Percentiles rank a stretch among this genome's conserved stretches.
Conservation (phyloP, 2,113 vertebrate genomes). For the Brachyistius frenatus region DNA sequence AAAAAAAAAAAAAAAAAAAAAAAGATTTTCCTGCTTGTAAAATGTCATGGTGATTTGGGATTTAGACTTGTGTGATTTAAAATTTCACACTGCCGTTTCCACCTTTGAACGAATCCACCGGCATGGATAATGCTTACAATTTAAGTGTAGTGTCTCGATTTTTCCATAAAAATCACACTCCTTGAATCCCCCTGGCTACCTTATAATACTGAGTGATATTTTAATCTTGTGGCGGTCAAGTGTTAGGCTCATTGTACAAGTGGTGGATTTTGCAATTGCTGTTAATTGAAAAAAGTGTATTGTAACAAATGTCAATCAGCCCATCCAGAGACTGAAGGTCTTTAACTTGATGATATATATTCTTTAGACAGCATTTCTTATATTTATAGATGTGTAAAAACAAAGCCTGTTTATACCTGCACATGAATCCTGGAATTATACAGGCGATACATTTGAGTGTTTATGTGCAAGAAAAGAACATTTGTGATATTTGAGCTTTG, state of each 20-base stretch:
- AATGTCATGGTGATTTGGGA: constrained; percentile 81
- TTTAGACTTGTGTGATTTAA: constrained; percentile 72
- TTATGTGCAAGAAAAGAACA: constrained; percentile 15
- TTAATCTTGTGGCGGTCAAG: constrained; percentile 37
- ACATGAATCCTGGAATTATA: constrained; percentile 12
- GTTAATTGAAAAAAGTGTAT: constrained; percentile 19
- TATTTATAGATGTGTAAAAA: background rate
- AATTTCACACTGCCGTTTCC: constrained; percentile 80
- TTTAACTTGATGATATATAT: background rate
- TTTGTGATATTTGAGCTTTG: constrained; percentile 29
- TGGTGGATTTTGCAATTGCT: constrained; percentile 28
- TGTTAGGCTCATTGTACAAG: constrained; percentile 21
- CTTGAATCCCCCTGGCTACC: constrained; percentile 1
- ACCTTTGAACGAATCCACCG: constrained; percentile 51
- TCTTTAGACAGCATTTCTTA: background rate
- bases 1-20: constrained; percentile 24
- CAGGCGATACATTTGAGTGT: background rate
- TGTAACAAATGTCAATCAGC: background rate
- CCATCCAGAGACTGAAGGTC: background rate
- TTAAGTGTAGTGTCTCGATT: constrained; percentile 54
- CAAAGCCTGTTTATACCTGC: background rate
- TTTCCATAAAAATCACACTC: constrained; percentile 41
- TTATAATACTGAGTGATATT: constrained; percentile 20
- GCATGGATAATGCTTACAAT: constrained; percentile 72
- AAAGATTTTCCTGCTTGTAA: constrained; percentile 68